phyloP scores from a whole-genome alignment of 1,140 invertebrate genomes.

The Chrysoperla carnea region DNA sequence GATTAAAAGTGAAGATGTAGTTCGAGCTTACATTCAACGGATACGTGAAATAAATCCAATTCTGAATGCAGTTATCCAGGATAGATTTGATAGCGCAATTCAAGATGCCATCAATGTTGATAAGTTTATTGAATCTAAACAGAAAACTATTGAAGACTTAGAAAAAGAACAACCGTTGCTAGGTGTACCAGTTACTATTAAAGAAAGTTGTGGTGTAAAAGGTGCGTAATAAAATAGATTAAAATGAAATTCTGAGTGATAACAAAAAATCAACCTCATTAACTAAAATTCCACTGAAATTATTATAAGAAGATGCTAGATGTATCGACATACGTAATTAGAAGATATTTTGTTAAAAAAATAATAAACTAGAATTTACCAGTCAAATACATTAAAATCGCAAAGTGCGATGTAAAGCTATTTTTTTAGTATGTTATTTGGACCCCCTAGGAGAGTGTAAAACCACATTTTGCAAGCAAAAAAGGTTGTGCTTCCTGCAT shows the following conservation, averaged over 20 bases:
- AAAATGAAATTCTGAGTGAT: too few species aligned
- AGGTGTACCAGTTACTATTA: slow-evolving; percentile 56
- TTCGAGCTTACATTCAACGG: slow-evolving; percentile 44
- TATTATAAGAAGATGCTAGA: too few species aligned
- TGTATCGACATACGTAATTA: too few species aligned
- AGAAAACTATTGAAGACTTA: slow-evolving; percentile 20
- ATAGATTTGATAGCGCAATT: slow-evolving; percentile 48
- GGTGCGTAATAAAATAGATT: slow-evolving; percentile 24
- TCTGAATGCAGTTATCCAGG: slow-evolving; percentile 58
- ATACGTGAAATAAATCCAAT: slow-evolving; percentile 52
- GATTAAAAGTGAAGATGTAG: slow-evolving; percentile 41
- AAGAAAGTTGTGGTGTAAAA: slow-evolving; percentile 47
- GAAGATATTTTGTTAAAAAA: neutral
- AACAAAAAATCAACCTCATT: too few species aligned
- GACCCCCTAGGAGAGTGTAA: too few species aligned
- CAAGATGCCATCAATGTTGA: slow-evolving; percentile 47
- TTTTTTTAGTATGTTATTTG: too few species aligned
- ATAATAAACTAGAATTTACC: too few species aligned
- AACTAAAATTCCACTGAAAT: too few species aligned
- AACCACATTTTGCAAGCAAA: too few species aligned
- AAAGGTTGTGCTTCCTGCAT: too few species aligned
- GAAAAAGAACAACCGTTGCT: slow-evolving; percentile 39
- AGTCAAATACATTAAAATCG: too few species aligned
- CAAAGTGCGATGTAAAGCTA: too few species aligned
- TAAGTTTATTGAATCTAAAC: slow-evolving; percentile 22